Conservation (phyloP, 1,140 invertebrate genomes). For the Centruroides vittatus region DNA sequence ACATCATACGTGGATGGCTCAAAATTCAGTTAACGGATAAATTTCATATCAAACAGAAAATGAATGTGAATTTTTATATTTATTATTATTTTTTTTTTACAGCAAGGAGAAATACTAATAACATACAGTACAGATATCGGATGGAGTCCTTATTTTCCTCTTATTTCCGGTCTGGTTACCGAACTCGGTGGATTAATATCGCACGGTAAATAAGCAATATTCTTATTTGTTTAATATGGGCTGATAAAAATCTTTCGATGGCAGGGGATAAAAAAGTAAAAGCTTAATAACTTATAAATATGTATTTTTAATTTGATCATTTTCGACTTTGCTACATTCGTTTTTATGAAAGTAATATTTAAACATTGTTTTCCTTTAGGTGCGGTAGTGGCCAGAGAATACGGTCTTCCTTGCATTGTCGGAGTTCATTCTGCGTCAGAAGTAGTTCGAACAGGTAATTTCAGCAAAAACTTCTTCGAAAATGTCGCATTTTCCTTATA, state of each 20-base stretch:
- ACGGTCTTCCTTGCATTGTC: conserved; percentile 69
- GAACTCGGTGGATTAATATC: conserved; percentile 71
- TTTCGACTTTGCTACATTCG: too few species aligned
- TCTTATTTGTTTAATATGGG: conserved; percentile 34
- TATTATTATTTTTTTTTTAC: background rate
- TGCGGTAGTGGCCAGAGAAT: conserved; percentile 72
- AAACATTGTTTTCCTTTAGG: conserved; percentile 30
- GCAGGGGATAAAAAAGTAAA: too few species aligned
- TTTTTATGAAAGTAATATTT: background rate
- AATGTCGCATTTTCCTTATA: too few species aligned
- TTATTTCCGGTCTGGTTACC: conserved; percentile 62
- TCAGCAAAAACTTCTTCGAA: too few species aligned
- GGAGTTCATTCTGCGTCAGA: conserved; percentile 50
- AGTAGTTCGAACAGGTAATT: conserved; percentile 46
- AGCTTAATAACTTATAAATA: too few species aligned
- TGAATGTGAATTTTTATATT: too few species aligned
- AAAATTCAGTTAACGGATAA: too few species aligned
- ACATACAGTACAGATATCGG: conserved; percentile 59
- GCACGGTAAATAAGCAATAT: conserved; percentile 63
- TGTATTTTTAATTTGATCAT: too few species aligned
- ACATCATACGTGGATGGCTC: too few species aligned
- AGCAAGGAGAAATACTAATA: conserved; percentile 56
- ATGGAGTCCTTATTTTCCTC: conserved; percentile 73
- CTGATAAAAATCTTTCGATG: too few species aligned
- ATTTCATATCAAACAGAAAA: too few species aligned